Base-by-base conservation (phyloP, 2,888 invertebrate species). In the Schizaphis graminum region DNA sequence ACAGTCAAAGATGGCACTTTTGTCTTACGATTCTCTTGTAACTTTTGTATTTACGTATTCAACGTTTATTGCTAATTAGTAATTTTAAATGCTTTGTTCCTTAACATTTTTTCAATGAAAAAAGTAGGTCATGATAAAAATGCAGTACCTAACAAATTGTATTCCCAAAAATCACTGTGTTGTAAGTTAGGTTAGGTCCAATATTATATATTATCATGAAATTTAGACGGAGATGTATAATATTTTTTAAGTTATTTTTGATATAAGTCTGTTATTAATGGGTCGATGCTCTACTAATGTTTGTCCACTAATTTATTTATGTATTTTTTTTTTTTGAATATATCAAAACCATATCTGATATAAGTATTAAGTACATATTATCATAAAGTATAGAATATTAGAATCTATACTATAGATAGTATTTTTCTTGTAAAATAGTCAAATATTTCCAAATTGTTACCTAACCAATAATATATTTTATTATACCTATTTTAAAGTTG, bases 21-120 rank as follows among this genome's bases (percentile, higher is more conserved):
- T 7, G n/a, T 56, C 44, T 16, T 77, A 77, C 16, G 5, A 61
- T 61, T 77, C 10, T 21, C 24, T 21, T 44, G n/a, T 13, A 91
- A 77, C 77, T 91, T 91, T 85, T 91, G 85, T 56, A 85, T 85
- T 53, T 91, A 44, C 21, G 10, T 85, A 41, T 44, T 85, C 2
- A 4, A 85, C 16, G 21, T 24, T 91, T 44, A 85, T 57, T 85
- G 3, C 21, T 35, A 91, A 84, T n/a, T n/a, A n/a, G n/a, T n/a
- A n/a, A n/a, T 84, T 53, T 84, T 77, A 91, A 77, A 41, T 28
- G 41, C 41, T 53, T 77, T 41, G 28, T 91, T 49, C 8, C 2
- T 89, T 41, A 35, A 56, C 11, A 56, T 56, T 56, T n/a, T n/a
- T n/a, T 61, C 7, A 16, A 41, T 89, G 44, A n/a, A 28, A 28